phyloP scores from a whole-genome alignment of 2,797 vertebrate genomes.

The Garrulus glandarius region DNA sequence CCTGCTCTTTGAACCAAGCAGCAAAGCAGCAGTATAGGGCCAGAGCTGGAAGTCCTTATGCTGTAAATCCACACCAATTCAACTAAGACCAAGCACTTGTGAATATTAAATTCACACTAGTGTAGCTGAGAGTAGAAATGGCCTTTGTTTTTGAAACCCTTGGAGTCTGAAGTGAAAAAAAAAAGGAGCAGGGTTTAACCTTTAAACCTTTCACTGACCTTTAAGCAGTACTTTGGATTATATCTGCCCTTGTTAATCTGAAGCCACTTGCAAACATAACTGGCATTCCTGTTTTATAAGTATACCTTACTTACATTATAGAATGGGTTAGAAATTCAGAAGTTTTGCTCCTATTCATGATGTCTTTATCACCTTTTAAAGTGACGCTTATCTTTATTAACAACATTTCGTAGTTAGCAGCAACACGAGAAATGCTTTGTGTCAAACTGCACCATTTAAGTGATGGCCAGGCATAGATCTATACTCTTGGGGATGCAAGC shows the following conservation, averaged over 20 bases:
- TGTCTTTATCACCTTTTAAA: not conserved
- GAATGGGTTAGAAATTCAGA: not conserved
- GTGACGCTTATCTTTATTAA: not conserved
- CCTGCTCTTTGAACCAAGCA: not conserved
- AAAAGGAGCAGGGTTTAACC: conserved; percentile 14
- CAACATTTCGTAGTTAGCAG: not conserved
- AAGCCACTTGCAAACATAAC: conserved; percentile 33
- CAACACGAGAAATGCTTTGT: not conserved
- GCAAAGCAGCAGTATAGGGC: not conserved
- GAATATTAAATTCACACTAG: conserved; percentile 4
- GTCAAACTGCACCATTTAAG: not conserved
- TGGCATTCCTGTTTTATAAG: not conserved
- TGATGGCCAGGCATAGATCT: not conserved
- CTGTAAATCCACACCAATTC: not conserved
- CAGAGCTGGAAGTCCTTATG: not conserved
- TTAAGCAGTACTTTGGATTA: conserved; percentile 42
- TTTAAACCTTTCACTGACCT: conserved; percentile 38
- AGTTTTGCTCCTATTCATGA: not conserved
- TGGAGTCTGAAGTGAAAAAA: not conserved
- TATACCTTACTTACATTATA: not conserved
- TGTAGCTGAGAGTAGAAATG: not conserved
- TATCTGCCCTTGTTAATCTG: conserved; percentile 23
- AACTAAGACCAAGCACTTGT: not conserved
- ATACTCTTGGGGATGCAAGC: not conserved
- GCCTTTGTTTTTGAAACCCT: conserved; percentile 18